Percentiles rank a stretch among this genome's conserved stretches.
Conservation (phyloP, 1,140 invertebrate species). For the Andrena cerasifolii region DNA sequence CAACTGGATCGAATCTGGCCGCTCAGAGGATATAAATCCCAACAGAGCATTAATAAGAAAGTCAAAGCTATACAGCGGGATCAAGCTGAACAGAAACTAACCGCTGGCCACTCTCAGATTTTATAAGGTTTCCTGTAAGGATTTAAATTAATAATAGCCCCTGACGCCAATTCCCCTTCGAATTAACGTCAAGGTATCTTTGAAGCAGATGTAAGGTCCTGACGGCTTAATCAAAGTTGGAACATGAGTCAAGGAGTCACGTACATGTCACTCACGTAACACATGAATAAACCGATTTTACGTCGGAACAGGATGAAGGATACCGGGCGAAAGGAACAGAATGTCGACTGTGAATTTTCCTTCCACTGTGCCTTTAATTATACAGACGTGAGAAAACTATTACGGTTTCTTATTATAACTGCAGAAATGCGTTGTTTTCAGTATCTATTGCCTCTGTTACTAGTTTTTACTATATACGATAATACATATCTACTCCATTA, state of each 20-base stretch:
- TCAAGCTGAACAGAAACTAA: no score
- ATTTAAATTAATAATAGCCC: slow-evolving; percentile 20
- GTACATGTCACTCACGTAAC: neutral
- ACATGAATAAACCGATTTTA: slow-evolving; percentile 8
- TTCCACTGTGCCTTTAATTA: neutral
- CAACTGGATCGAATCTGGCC: no score
- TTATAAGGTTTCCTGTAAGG: neutral
- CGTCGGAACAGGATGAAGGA: neutral
- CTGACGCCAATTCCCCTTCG: slow-evolving; percentile 18
- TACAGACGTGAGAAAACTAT: no score
- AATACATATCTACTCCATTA: no score
- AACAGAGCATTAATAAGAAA: no score
- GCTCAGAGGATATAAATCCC: no score
- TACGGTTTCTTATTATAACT: no score
- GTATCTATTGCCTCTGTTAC: no score
- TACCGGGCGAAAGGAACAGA: neutral
- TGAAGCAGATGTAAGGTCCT: slow-evolving; percentile 10
- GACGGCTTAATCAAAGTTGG: slow-evolving; percentile 41
- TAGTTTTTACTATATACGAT: no score
- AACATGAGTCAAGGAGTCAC: slow-evolving; percentile 19
- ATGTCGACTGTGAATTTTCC: neutral
- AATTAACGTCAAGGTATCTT: slow-evolving; percentile 33
- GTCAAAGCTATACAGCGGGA: no score
- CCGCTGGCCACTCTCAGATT: neutral
- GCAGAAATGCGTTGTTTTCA: no score